These are phyloP conservation scores for Platorchestia sp. DNA, from an alignment of 1,140 invertebrate species.

Conservation along the genomic window DNA sequence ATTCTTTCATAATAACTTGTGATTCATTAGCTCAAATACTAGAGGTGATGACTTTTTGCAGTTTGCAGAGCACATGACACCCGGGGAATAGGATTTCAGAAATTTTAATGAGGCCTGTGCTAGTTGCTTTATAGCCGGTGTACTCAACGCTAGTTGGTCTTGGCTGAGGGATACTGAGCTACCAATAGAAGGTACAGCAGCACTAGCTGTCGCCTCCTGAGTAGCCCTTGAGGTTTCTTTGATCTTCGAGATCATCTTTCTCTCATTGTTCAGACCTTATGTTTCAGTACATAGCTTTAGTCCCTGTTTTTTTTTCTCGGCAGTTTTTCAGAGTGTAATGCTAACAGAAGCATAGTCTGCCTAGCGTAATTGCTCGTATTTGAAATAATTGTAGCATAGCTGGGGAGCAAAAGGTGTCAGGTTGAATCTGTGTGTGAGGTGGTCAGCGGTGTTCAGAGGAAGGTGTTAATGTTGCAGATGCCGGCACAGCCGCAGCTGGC, in stretches of 20 bases:
- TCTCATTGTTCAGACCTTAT: background rate
- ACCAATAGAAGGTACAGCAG: background rate
- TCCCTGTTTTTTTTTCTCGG: no score
- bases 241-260: background rate
- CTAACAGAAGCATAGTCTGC: background rate
- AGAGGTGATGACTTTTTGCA: no score
- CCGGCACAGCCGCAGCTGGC: slow-evolving; percentile 79
- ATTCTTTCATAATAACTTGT: background rate
- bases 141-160: background rate
- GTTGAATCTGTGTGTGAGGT: background rate
- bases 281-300: no score
- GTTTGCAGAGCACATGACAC: no score
- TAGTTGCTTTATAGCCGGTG: no score
- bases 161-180: background rate
- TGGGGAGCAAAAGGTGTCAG: no score
- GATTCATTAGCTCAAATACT: no score
- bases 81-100: no score
- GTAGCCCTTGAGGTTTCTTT: background rate
- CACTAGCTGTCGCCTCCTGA: background rate
- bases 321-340: background rate
- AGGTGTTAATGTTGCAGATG: slow-evolving; percentile 62
- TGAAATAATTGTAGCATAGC: background rate
- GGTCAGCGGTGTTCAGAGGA: slow-evolving; percentile 5
- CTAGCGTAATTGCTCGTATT: background rate
- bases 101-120: no score